phyloP scores from a whole-genome alignment of 2,888 invertebrate species.

The Eutolmus rufibarbis region DNA sequence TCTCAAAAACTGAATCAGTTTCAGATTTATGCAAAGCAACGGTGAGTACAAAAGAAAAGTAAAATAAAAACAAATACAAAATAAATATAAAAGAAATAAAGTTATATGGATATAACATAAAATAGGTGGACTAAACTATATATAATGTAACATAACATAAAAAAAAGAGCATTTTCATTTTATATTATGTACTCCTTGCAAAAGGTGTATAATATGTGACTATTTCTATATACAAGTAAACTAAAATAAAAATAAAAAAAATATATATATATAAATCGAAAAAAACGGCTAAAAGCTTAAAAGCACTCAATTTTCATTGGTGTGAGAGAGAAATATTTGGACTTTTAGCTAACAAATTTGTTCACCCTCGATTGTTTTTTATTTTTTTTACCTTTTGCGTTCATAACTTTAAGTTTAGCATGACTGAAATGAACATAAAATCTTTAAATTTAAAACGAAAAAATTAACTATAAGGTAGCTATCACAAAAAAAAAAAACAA shows the following conservation, averaged over 20 bases:
- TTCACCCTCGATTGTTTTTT: no score
- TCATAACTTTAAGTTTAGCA: no score
- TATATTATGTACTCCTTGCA: neutral
- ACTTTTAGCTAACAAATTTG: no score
- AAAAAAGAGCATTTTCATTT: neutral
- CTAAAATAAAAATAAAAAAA: neutral
- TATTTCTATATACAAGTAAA: slow-evolving; percentile 1
- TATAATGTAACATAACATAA: no score
- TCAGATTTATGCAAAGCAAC: neutral
- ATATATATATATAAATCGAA: neutral
- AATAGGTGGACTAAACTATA: neutral
- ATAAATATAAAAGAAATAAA: neutral
- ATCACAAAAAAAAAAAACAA: no score
- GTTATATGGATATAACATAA: neutral
- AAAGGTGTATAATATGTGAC: neutral
- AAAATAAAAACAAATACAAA: neutral
- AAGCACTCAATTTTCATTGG: slow-evolving; percentile 10
- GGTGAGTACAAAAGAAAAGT: neutral
- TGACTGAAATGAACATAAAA: no score
- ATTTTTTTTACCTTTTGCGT: no score
- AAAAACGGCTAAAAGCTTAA: neutral
- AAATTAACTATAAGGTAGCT: no score
- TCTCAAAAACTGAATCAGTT: neutral
- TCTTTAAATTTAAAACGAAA: no score
- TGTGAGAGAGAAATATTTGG: neutral